Conservation (phyloP, 2,888 invertebrate species). For the Syritta pipiens region DNA sequence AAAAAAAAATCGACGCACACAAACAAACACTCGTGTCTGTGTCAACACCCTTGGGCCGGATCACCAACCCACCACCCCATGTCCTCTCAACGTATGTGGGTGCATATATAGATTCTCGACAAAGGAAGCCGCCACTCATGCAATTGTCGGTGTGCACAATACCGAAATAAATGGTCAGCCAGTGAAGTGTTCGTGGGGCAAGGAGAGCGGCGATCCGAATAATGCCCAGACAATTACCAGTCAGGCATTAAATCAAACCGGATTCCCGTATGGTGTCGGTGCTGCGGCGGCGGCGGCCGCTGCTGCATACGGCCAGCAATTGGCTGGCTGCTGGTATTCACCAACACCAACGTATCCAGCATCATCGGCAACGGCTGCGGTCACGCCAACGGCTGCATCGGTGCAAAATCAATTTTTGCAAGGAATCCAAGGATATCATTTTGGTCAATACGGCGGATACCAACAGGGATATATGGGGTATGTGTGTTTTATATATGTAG, state of each 20-base stretch:
- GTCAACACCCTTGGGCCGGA: slow-evolving; percentile 48
- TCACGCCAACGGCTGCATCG: slow-evolving; percentile 86
- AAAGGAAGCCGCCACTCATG: slow-evolving; percentile 98
- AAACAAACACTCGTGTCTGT: slow-evolving; percentile 38
- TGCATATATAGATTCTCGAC: slow-evolving; percentile 91
- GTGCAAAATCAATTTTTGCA: slow-evolving; percentile 92
- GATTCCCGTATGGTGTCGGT: slow-evolving; percentile 81
- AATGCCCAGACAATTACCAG: slow-evolving; percentile 87
- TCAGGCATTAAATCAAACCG: slow-evolving; percentile 80
- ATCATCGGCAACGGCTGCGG: slow-evolving; percentile 80
- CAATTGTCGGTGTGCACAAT: slow-evolving; percentile 98
- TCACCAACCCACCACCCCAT: background rate
- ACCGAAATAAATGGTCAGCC: slow-evolving; percentile 97
- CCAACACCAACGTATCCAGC: slow-evolving; percentile 85
- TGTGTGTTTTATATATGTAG: slow-evolving; percentile 74
- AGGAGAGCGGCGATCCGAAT: slow-evolving; percentile 96
- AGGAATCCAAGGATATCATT: slow-evolving; percentile 92
- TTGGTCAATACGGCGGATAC: slow-evolving; percentile 92
- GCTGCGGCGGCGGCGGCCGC: slow-evolving; percentile 79
- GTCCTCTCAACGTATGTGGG: slow-evolving; percentile 20
- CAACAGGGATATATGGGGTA: slow-evolving; percentile 96
- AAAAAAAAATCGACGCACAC: slow-evolving; percentile 6
- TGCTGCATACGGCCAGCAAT: slow-evolving; percentile 88
- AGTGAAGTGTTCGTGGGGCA: slow-evolving; percentile 99
- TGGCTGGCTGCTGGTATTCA: slow-evolving; percentile 96